Percentiles rank a stretch among this genome's conserved stretches.
Evolutionary conservation across 2,113 vertebrate genomes (phyloP).

Genomic region (Terrapene triunguis): DNA sequence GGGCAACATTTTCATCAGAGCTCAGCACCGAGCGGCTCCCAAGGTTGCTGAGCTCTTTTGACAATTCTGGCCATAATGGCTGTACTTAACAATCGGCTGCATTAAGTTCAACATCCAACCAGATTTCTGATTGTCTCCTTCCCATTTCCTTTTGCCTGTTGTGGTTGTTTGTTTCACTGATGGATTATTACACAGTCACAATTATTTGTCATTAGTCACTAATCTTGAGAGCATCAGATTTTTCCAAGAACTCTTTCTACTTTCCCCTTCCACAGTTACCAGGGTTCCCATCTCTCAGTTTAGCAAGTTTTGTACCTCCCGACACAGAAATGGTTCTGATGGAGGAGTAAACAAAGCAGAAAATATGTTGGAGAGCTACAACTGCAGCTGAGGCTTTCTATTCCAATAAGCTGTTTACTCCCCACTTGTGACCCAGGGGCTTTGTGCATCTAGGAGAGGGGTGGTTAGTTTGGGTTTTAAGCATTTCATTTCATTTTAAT

Average conservation of each 20-base stretch:
- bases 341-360: neutral
- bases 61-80: constrained; percentile 57
- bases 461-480: neutral
- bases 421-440: neutral
- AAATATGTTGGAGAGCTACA: accelerated
- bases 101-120: constrained; percentile 57
- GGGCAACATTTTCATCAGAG: neutral
- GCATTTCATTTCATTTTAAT: neutral
- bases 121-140: constrained; percentile 43
- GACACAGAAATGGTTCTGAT: accelerated
- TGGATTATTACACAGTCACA: constrained; percentile 50
- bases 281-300: neutral
- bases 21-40: neutral
- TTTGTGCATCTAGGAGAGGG: neutral
- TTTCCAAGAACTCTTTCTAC: constrained; percentile 16
- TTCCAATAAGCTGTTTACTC: neutral
- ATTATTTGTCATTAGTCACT: constrained; percentile 72
- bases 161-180: neutral
- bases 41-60: constrained; percentile 28
- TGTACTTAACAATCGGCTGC: constrained; percentile 65
- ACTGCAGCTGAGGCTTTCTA: neutral
- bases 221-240: constrained; percentile 63
- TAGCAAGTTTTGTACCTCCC: constrained; percentile 37
- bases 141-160: constrained; percentile 56
- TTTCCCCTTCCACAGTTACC: constrained; percentile 34